phyloP scores from a whole-genome alignment of 2,113 vertebrate species.

The Pyrgilauda ruficollis region DNA sequence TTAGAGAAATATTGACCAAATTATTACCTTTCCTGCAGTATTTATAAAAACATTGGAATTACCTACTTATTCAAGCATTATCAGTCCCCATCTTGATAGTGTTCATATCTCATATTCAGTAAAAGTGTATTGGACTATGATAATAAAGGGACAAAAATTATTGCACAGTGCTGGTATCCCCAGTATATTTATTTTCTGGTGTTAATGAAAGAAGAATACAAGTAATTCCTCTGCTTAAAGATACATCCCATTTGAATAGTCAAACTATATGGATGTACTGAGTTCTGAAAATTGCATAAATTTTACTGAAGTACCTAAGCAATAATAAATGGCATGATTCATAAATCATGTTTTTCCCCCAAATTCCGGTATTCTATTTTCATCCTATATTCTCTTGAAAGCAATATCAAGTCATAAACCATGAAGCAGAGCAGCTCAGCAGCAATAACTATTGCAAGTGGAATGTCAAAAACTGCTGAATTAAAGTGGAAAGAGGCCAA shows the following conservation, averaged over 20 bases:
- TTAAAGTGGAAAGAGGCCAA: constrained; percentile 29
- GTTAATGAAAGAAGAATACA: background rate
- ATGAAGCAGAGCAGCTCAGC: constrained; percentile 5
- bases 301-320: background rate
- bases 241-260: background rate
- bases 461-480: constrained; percentile 28
- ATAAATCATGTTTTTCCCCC: background rate
- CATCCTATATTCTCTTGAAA: background rate
- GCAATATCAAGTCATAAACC: constrained; percentile 39
- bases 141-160: background rate
- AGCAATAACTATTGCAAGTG: constrained; percentile 38
- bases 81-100: background rate
- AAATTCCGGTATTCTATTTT: constrained; percentile 17
- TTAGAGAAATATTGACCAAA: background rate
- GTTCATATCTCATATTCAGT: background rate
- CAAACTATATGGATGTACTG: background rate
- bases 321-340: background rate
- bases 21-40: background rate
- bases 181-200: background rate
- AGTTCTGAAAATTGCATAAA: background rate
- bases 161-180: background rate
- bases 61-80: background rate
- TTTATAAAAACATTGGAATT: background rate
- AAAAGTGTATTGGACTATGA: background rate
- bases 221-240: background rate